Evolutionary conservation across 2,797 vertebrate species (phyloP), one percentile per base, ranked within the genome.

Genomic region (Dromococcyx pavoninus): DNA sequence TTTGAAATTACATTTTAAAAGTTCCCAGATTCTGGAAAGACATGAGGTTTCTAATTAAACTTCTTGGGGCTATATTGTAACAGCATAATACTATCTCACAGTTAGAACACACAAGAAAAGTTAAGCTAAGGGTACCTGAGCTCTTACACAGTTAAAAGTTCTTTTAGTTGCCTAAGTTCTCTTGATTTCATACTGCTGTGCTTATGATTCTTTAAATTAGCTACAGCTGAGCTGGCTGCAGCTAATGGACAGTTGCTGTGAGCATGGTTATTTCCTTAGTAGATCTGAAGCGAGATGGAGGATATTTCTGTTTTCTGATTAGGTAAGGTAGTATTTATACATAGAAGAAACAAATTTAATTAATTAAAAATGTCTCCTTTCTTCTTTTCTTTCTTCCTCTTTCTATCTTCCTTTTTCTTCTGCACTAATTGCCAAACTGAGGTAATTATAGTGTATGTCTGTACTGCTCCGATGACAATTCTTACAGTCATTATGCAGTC

Each of bases 121-220:
- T 70, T 72, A 75, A 89, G 51, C 46, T 11, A 11, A 66, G 18
- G 25, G n/a, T 54, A 78, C 46, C 70, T 24, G 11, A 72, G 28
- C 61, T 89, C 43, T 60, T 33, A 75, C 25, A 58, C 65, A 66
- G 86, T 41, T 77, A 16, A 91, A n/a, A 86, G 48, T 21, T 33
- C 76, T 62, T 86, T 75, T 50, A 76, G 87, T 44, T 94, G 78
- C 70, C 73, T 33, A 62, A 79, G 72, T 83, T 94, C 37, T n/a
- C 88, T 67, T 94, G 89, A 92, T 89, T 92, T 85, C 56, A 28
- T 66, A 58, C 91, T 88, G 87, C 92, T 95, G 93, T 80, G 86
- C 62, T 92, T 91, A 92, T 91, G 85, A 94, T 75, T 86, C 85
- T 92, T 86, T 72, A 72, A 89, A 95, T 92, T 41, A 92, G 89